Conservation (phyloP, 2,797 vertebrate genomes). For the Pyrocephalus nanus region DNA sequence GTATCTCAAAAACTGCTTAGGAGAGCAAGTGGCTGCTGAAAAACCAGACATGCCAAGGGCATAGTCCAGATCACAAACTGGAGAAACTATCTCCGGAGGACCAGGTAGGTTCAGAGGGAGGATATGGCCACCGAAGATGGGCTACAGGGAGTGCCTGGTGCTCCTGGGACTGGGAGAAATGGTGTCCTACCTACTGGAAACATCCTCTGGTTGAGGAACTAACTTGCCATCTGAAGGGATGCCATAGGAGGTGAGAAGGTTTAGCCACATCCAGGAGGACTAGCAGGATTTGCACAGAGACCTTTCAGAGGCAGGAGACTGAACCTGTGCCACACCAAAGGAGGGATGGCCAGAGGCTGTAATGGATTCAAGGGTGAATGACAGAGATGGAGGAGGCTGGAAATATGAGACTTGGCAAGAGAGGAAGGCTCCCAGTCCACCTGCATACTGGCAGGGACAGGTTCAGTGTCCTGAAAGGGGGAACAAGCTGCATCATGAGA, state of each 20-base stretch:
- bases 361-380: not conserved
- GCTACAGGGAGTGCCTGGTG: not conserved
- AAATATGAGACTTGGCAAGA: not conserved
- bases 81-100: not conserved
- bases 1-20: not conserved
- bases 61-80: not conserved
- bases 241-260: not conserved
- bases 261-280: not conserved
- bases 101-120: not conserved
- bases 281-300: not conserved
- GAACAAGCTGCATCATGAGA: not conserved
- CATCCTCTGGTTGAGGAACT: rapidly evolving
- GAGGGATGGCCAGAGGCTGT: not conserved
- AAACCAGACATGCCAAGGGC: not conserved
- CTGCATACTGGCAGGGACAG: not conserved
- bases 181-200: not conserved
- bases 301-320: not conserved
- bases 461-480: not conserved
- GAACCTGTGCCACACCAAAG: not conserved
- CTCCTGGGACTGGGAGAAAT: not conserved
- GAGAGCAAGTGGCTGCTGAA: not conserved
- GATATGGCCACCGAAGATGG: not conserved
- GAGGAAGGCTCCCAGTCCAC: not conserved
- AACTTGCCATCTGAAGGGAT: not conserved
- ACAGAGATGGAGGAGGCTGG: not conserved